Evolutionary conservation across 92 coral and sea anemone genomes (phyloP), one percentile per base, ranked within the genome.

Genomic region (Heteractis magnifica): DNA sequence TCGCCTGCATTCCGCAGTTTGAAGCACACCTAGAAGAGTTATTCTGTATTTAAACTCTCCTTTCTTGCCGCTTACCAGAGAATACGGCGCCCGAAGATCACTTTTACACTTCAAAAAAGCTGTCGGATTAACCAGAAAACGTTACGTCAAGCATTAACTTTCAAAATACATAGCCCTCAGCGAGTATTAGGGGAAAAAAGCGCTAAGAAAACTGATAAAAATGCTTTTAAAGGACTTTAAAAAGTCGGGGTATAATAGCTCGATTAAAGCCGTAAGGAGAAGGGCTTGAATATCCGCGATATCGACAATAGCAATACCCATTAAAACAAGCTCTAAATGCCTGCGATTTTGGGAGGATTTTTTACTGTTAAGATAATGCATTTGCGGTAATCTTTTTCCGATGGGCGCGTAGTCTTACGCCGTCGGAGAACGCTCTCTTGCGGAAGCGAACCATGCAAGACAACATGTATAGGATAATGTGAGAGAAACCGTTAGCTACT

Each of bases 161-260:
- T 26, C 73, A 68, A 68, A 68, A 68, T 68, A 26, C 73, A 16
- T 68, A n/a, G 73, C 73, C 73, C 10, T 68, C 23, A 68, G 73
- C 49, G 26, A 68, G 73, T 6, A 23, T 68, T 68, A 62, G 71
- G 44, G 44, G 44, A 34, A 68, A 68, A 68, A 68, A 68, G 73
- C 49, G 73, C 73, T 26, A 53, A 53, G 13, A 68, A 68, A 23
- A 68, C 26, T 48, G 73, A 23, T 68, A 68, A 21, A 68, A 23
- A 12, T 68, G 73, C 73, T 68, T 68, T 68, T 68, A 68, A 68
- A 68, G 73, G 26, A 68, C 73, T 23, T 68, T 68, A 68, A 68
- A 68, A 34, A 68, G 73, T 10, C 15, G 10, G 49, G 26, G 73
- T 68, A 68, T 68, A 19, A 68, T 12, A 48, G 26, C 73, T 68